These are phyloP conservation scores for Saturnia pavonia DNA, from an alignment of 2,888 invertebrate genomes.

Conservation along the genomic window DNA sequence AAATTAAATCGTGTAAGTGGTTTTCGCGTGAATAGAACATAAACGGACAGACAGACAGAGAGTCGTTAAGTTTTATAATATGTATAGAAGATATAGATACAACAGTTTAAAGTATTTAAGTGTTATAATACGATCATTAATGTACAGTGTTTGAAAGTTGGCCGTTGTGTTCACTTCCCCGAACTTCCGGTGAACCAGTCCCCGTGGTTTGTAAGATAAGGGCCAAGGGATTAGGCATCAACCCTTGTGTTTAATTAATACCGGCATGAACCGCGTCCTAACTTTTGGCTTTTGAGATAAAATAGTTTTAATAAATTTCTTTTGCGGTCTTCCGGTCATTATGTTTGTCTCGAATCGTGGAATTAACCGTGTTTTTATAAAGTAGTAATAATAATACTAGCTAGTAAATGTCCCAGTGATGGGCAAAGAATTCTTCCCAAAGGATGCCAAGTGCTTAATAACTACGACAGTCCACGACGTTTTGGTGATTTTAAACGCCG, in stretches of 20 bases:
- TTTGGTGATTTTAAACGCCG: too few species aligned
- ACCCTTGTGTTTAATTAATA: slow-evolving; percentile 63
- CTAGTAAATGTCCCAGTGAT: too few species aligned
- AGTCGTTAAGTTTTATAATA: too few species aligned
- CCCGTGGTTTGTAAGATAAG: slow-evolving; percentile 30
- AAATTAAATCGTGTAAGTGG: too few species aligned
- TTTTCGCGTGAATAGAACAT: too few species aligned
- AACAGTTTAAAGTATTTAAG: not conserved
- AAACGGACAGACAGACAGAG: too few species aligned
- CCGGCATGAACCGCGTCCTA: slow-evolving; percentile 57
- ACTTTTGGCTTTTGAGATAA: slow-evolving; percentile 37
- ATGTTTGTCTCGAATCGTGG: not conserved
- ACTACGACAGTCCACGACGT: too few species aligned
- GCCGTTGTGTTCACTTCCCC: slow-evolving; percentile 27
- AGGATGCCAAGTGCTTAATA: too few species aligned
- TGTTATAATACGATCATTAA: slow-evolving; percentile 4
- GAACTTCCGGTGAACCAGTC: slow-evolving; percentile 28
- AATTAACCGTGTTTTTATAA: too few species aligned
- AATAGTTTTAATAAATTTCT: not conserved
- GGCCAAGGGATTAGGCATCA: slow-evolving; percentile 27
- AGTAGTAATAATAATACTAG: too few species aligned
- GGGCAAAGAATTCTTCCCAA: too few species aligned
- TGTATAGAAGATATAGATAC: too few species aligned
- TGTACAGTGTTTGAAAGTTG: slow-evolving; percentile 18
- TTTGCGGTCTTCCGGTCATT: not conserved